Conservation (phyloP, 35 echinoderm and acorn worm genomes). For the Lytechinus pictus region DNA sequence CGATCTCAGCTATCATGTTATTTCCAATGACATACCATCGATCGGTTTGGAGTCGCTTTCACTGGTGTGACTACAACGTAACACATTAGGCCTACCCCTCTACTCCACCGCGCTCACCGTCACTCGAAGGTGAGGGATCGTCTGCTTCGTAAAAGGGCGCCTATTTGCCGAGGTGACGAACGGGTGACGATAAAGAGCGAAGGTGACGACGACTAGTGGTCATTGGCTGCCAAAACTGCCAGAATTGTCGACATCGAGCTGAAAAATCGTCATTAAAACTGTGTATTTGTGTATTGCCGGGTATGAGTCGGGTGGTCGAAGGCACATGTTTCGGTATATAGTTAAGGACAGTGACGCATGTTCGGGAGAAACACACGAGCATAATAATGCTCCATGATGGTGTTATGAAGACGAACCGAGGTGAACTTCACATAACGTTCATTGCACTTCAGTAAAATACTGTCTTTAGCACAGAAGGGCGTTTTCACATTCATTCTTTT, state of each 20-base stretch:
- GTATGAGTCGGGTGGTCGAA: not conserved
- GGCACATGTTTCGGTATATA: not conserved
- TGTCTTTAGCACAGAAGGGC: no score
- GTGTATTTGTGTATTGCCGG: not conserved
- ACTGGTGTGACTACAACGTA: no score
- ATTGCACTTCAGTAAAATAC: not conserved
- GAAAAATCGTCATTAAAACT: not conserved
- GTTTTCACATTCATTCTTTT: no score
- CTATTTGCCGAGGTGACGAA: not conserved
- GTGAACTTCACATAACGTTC: not conserved
- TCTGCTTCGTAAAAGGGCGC: not conserved
- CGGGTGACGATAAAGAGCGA: not conserved
- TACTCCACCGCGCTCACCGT: not conserved
- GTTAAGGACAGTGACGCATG: not conserved
- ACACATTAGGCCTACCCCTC: not conserved
- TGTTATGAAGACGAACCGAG: not conserved
- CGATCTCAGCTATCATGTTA: no score
- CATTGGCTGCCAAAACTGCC: not conserved
- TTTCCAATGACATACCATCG: no score
- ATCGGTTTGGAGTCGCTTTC: no score
- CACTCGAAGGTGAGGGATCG: not conserved
- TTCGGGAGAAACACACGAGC: not conserved
- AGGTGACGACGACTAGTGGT: not conserved
- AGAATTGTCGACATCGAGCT: not conserved
- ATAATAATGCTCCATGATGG: not conserved